Percentiles rank a stretch among this genome's conserved stretches.
phyloP scores from a whole-genome alignment of 2,797 vertebrate genomes.

The Hapalemur alaotrensis region DNA sequence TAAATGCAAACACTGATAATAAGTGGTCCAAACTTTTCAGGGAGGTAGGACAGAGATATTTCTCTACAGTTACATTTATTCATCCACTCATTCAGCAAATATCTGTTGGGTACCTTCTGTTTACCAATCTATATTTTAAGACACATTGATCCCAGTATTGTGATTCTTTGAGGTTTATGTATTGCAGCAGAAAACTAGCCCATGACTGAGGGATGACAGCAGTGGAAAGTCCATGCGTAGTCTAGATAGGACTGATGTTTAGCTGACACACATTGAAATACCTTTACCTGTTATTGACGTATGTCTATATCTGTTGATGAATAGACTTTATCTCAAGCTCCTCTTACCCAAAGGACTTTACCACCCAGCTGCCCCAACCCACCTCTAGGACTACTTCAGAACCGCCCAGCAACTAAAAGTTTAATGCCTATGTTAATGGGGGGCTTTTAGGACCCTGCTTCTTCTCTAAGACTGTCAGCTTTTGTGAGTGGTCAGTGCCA shows the following conservation, averaged over 20 bases:
- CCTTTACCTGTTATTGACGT: background rate
- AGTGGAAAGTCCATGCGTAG: background rate
- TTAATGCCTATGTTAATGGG: background rate
- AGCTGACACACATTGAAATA: background rate
- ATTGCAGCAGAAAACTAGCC: background rate
- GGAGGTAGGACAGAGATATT: background rate
- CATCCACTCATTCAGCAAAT: background rate
- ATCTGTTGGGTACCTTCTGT: background rate
- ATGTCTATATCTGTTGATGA: background rate
- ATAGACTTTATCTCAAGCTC: background rate
- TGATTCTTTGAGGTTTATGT: background rate
- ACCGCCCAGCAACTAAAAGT: background rate
- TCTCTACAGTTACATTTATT: background rate
- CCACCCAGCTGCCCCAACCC: background rate
- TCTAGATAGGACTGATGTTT: background rate
- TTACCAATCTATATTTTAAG: background rate
- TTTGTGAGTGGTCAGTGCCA: background rate
- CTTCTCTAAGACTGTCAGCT: background rate
- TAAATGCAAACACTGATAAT: background rate
- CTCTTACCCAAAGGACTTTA: background rate
- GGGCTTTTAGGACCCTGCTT: background rate
- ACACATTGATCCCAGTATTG: background rate
- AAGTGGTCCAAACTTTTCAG: background rate
- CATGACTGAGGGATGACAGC: background rate
- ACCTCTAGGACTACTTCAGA: background rate